Evolutionary conservation across 2,888 invertebrate species (phyloP), one percentile per base, ranked within the genome.

Genomic region (Drosophila monieri): DNA sequence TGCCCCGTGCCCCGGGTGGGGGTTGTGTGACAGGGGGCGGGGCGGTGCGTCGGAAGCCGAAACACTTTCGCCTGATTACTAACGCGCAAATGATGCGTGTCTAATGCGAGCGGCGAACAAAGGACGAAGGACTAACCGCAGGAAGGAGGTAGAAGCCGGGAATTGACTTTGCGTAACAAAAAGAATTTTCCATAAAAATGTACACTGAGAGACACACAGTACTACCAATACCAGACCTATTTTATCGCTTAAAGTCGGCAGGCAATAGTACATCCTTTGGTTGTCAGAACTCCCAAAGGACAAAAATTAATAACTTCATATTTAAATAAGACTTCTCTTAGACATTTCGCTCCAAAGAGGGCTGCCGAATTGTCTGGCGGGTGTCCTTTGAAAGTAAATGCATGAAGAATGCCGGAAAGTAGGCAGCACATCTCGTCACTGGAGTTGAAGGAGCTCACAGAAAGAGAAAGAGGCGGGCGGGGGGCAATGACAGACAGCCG

Each of bases 41-140:
- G 44, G 41, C 14, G 48, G 52, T 51, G 53, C 53, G 60, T 41
- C 48, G 60, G 61, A 73, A 88, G 76, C 75, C 81, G 77, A 75
- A 86, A 74, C 87, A 88, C 86, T 88, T 89, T 78, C 78, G 87
- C 81, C 70, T 88, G 88, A 88, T 86, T 86, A 88, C 85, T 85
- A 88, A 80, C 80, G 80, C 85, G 76, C 80, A 86, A 86, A 86
- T 86, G 86, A 86, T 83, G 86, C 86, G 88, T 88, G 83, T 70
- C 87, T 86, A 88, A 86, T 86, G 85, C 81, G 77, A 69, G 55
- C 51, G 30, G 35, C 54, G 64, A 64, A 55, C 55, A 64, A 62
- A 41, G 54, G 54, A 23, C 51, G 46, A 15, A 18, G 41, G 46
- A 41, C 53, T 51, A 61, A 73, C 57, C 65, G 37, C 65, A 49